A percentile compares a stretch with the other conserved stretches of the same genome.
phyloP scores from a whole-genome alignment of 1,140 invertebrate species.

The Ephestia elutella region DNA sequence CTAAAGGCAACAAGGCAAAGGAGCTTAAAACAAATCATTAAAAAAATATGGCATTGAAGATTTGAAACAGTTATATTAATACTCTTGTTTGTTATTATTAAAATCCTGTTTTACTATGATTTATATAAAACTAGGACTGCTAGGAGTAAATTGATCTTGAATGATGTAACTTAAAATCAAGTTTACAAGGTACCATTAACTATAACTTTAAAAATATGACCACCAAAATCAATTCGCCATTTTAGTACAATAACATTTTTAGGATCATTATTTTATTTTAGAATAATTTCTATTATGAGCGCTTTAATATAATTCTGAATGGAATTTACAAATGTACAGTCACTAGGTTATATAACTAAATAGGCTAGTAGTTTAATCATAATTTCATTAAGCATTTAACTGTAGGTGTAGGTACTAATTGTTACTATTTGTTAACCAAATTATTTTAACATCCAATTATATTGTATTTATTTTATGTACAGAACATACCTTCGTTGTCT shows the following conservation, averaged over 20 bases:
- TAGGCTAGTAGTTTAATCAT: neutral
- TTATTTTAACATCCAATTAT: too few species aligned
- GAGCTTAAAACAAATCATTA: constrained; percentile 43
- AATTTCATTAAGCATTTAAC: neutral
- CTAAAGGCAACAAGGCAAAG: constrained; percentile 41
- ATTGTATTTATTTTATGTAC: too few species aligned
- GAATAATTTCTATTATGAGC: neutral
- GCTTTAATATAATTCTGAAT: neutral
- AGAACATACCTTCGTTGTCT: neutral
- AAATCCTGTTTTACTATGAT: constrained; percentile 13
- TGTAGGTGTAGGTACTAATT: too few species aligned
- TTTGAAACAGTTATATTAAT: neutral
- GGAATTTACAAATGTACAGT: neutral
- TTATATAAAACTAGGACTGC: too few species aligned
- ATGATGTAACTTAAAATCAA: neutral
- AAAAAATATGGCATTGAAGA: constrained; percentile 5
- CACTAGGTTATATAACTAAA: neutral
- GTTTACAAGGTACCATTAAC: neutral
- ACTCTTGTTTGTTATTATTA: constrained; percentile 12
- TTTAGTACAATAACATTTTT: neutral
- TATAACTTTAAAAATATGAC: neutral
- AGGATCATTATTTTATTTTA: neutral
- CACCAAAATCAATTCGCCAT: neutral
- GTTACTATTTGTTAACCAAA: too few species aligned
- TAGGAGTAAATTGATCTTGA: too few species aligned